Percentiles rank a stretch among this genome's conserved stretches.
Conservation (phyloP, 1,140 invertebrate species). For the Ostrea denselamellosa region DNA sequence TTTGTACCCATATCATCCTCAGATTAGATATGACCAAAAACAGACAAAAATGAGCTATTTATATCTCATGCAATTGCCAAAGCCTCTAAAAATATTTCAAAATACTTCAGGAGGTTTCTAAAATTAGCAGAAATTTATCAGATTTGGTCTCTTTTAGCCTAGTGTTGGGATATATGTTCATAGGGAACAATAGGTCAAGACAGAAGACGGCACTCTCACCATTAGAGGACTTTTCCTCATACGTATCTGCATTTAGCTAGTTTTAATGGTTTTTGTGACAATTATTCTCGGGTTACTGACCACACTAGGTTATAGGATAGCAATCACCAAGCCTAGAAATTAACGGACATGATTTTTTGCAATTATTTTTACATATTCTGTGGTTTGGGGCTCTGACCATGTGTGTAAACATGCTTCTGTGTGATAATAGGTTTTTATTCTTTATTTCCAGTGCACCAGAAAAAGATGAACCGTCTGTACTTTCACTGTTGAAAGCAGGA, state of each 20-base stretch:
- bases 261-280: neutral
- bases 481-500: slow-evolving; percentile 76
- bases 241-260: neutral
- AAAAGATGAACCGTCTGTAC: slow-evolving; percentile 76
- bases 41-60: neutral
- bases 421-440: slow-evolving; percentile 33
- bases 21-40: neutral
- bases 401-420: neutral
- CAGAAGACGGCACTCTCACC: neutral
- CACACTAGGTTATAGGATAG: neutral
- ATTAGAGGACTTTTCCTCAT: neutral
- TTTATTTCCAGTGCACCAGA: slow-evolving; percentile 73
- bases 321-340: neutral
- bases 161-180: neutral
- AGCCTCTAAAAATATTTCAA: neutral
- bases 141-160: neutral
- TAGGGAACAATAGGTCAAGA: neutral
- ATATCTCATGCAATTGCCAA: neutral
- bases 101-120: neutral
- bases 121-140: neutral
- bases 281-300: neutral
- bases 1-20: slow-evolving; percentile 13
- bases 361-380: neutral
- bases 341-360: neutral
- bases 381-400: neutral